These are phyloP conservation scores for Apomyelois bistriatella DNA, from an alignment of 2,888 invertebrate species.

Conservation along the genomic window DNA sequence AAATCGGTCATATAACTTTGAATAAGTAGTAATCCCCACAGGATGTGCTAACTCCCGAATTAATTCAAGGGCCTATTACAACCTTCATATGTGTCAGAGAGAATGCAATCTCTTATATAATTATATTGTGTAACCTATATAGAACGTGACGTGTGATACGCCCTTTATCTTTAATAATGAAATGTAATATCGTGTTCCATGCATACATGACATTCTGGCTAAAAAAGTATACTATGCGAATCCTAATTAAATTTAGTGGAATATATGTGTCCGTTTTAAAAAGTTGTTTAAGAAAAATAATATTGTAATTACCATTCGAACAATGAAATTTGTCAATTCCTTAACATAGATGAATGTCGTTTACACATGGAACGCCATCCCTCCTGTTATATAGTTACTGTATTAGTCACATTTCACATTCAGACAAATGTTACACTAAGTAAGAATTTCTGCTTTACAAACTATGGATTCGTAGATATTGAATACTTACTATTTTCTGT, in stretches of 20 bases:
- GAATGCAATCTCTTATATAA: not conserved
- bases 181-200: constrained; percentile 1
- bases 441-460: constrained; percentile 4
- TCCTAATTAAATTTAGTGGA: constrained; percentile 1
- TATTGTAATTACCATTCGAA: not conserved
- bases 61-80: constrained; percentile 12
- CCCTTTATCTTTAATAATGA: not conserved
- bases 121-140: not conserved
- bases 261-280: not conserved
- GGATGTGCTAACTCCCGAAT: constrained; percentile 14
- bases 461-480: constrained; percentile 24
- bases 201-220: constrained; percentile 10
- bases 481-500: constrained; percentile 31
- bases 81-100: not conserved
- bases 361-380: constrained; percentile 2
- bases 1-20: constrained; percentile 33
- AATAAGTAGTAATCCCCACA: constrained; percentile 29
- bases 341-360: constrained; percentile 9
- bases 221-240: not conserved
- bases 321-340: constrained; percentile 12
- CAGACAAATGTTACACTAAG: not conserved
- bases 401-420: constrained; percentile 6
- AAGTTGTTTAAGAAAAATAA: not conserved
- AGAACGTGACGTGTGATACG: constrained; percentile 6
- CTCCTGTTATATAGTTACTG: not conserved